These are phyloP conservation scores for Orchestia grillus DNA, from an alignment of 1,140 invertebrate genomes.

Conservation along the genomic window DNA sequence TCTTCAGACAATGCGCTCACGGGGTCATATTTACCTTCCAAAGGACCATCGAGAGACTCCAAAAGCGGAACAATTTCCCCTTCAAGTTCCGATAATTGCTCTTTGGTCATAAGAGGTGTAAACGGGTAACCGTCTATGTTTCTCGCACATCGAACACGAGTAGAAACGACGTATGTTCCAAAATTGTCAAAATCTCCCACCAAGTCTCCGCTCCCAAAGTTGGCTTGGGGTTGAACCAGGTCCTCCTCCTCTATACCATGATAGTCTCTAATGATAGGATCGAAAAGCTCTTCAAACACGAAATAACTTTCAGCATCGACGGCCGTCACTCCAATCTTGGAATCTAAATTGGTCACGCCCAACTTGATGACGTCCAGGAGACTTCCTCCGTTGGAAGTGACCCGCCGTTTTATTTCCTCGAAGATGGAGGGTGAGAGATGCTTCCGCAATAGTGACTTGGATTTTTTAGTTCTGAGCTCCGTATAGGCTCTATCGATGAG, in stretches of 20 bases:
- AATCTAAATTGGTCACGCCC: conserved; percentile 71
- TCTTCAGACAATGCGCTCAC: conserved; percentile 87
- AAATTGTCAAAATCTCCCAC: conserved; percentile 79
- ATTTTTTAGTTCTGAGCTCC: conserved; percentile 74
- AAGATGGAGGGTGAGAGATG: conserved; percentile 91
- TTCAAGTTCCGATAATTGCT: conserved; percentile 81
- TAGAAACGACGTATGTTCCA: conserved; percentile 81
- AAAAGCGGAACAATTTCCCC: conserved; percentile 78
- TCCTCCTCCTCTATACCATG: conserved; percentile 68
- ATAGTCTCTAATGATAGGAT: conserved; percentile 83
- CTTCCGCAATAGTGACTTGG: conserved; percentile 95
- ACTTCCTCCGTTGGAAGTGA: conserved; percentile 88
- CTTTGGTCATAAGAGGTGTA: conserved; percentile 57
- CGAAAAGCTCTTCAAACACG: conserved; percentile 82
- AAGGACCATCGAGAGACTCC: neutral
- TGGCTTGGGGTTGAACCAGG: conserved; percentile 72
- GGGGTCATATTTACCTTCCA: conserved; percentile 72
- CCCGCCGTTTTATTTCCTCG: conserved; percentile 88
- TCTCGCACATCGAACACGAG: conserved; percentile 81
- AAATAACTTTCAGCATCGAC: conserved; percentile 85
- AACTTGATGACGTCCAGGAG: conserved; percentile 92
- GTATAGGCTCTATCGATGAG: conserved; percentile 5
- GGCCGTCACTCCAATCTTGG: conserved; percentile 70
- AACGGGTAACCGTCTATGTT: conserved; percentile 82
- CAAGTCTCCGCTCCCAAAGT: conserved; percentile 73